Conservation (phyloP, 2,888 invertebrate genomes). For the Cheilosia vernalis region DNA sequence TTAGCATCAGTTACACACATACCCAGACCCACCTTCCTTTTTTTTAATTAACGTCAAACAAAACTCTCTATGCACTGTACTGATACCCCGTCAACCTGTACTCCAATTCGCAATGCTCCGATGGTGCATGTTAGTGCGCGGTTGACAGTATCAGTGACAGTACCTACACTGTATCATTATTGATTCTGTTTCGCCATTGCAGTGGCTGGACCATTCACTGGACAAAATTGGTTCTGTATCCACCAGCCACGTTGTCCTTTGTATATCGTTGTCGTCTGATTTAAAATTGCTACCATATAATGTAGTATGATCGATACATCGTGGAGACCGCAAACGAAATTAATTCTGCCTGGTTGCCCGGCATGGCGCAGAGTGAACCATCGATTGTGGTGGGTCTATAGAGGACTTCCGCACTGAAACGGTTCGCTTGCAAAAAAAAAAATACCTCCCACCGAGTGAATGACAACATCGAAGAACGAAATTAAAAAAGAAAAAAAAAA, state of each 20-base stretch:
- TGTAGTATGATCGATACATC: slow-evolving; percentile 69
- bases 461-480: not conserved
- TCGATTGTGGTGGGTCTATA: not conserved
- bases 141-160: slow-evolving; percentile 37
- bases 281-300: slow-evolving; percentile 69
- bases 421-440: not conserved
- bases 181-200: slow-evolving; percentile 60
- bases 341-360: slow-evolving; percentile 76
- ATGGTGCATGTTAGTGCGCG: slow-evolving; percentile 35
- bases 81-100: not conserved
- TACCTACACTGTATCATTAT: slow-evolving; percentile 57
- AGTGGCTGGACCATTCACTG: slow-evolving; percentile 35
- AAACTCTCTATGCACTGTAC: slow-evolving; percentile 10
- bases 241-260: slow-evolving; percentile 36
- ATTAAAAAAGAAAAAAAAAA: not conserved
- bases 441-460: not conserved
- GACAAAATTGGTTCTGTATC: slow-evolving; percentile 59
- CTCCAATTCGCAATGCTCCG: slow-evolving; percentile 13
- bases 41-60: slow-evolving; percentile 59
- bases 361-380: slow-evolving; percentile 28
- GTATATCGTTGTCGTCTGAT: slow-evolving; percentile 45
- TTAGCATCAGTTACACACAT: slow-evolving; percentile 12
- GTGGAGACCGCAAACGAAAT: slow-evolving; percentile 69
- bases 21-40: not conserved
- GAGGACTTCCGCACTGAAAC: not conserved